Base-by-base conservation (phyloP, 2,797 vertebrate species). In the Melanotaenia trifasciata region DNA sequence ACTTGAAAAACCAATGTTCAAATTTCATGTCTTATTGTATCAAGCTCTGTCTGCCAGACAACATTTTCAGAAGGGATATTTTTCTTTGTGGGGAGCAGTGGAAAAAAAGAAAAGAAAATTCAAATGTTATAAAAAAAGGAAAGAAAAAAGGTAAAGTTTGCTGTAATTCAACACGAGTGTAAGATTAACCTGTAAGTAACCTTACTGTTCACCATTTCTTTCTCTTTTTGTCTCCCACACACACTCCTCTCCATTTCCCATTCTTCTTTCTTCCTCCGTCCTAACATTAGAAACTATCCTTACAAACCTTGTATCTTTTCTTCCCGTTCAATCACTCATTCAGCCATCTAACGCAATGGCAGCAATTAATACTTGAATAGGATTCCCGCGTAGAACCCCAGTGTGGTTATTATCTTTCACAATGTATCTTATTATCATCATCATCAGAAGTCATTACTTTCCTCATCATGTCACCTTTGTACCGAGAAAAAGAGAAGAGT, bases 341-440 rank as follows among this genome's bases (percentile, higher is more conserved):
- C 57, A 58, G 57, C 72, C 63, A 64, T 64, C 63, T 67, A 67
- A 86, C 28, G 43, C 7, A 1, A 58, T 59, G 1, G 59, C 65
- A 68, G 71, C 61, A 35, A 82, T 84, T 73, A 89, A 87, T 83
- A 71, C 60, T 28, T 26, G 32, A 74, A 83, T 76, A 77, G 35
- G 60, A 71, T 70, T 79, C 65, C 81, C 3, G 1, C 65, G 64
- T 83, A 78, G 73, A 74, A 77, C 47, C 70, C 59, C 35, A 0
- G 38, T 50, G 76, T 2, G 77, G 74, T 76, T 83, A 86, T 90
- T 87, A 85, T 87, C 81, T 66, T 81, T 67, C 24, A 60, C 70
- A 6, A n/a, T 80, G 74, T 67, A 74, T 76, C 76, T 63, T 78
- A 87, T 90, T 83, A 83, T 74, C 58, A 69, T 74, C 59, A 69